Percentiles rank a stretch among this genome's conserved stretches.
Conservation (phyloP, 2,888 invertebrate species). For the Tipula helvola region DNA sequence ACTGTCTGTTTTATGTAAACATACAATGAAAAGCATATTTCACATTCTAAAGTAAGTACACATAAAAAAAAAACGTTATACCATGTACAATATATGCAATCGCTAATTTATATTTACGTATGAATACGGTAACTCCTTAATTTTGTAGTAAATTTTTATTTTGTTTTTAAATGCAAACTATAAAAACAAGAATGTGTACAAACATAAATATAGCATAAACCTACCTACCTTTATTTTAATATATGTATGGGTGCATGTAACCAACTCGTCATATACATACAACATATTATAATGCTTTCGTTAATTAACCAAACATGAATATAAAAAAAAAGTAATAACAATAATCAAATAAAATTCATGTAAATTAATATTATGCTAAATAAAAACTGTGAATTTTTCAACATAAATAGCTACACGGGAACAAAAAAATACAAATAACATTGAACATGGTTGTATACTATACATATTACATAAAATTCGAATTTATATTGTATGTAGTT, state of each 20-base stretch:
- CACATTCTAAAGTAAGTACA: too few species aligned
- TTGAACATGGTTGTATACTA: not conserved
- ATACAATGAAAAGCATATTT: not conserved
- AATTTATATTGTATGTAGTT: too few species aligned
- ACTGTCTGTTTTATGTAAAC: not conserved
- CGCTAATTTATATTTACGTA: not conserved
- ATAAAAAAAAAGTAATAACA: not conserved
- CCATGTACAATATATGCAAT: not conserved
- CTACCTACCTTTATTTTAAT: not conserved
- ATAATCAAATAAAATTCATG: not conserved
- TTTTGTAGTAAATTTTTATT: not conserved
- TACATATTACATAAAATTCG: not conserved
- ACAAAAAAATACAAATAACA: not conserved
- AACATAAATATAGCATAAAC: not conserved
- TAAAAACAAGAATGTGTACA: not conserved
- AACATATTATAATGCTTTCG: not conserved
- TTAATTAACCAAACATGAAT: not conserved
- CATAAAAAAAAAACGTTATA: not conserved
- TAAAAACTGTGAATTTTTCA: not conserved
- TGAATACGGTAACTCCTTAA: not conserved
- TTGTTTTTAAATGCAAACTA: not conserved
- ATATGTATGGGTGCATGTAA: not conserved
- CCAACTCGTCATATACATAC: not conserved
- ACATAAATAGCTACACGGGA: not conserved
- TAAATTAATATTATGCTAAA: not conserved